Percentiles rank a stretch among this genome's conserved stretches.
These are phyloP conservation scores for Rhabdomys pumilio DNA, from an alignment of 2,797 vertebrate species.

Conservation along the genomic window DNA sequence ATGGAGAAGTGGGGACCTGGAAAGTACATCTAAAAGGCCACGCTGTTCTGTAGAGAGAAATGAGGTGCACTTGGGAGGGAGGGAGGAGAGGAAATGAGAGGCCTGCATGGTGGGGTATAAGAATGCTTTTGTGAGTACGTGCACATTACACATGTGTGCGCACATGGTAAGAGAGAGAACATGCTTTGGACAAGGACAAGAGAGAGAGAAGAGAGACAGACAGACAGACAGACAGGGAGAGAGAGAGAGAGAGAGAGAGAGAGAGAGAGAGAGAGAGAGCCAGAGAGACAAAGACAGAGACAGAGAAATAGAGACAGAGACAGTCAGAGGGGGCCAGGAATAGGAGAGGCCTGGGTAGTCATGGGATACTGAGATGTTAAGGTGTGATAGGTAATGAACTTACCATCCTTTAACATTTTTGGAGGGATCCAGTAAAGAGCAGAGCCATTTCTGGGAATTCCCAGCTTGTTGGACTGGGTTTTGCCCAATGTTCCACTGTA, in stretches of 20 bases:
- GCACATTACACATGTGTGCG: background rate
- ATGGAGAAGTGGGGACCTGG: background rate
- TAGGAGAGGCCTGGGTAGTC: background rate
- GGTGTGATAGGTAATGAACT: background rate
- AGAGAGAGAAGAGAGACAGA: rapidly evolving
- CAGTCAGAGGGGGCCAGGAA: rapidly evolving
- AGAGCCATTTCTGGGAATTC: background rate
- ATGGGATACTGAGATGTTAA: background rate
- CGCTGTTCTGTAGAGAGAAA: background rate
- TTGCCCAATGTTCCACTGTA: background rate
- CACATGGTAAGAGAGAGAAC: background rate
- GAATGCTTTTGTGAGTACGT: background rate
- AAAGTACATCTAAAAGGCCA: background rate
- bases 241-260: background rate
- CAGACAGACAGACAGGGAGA: no score
- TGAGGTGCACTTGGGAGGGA: background rate
- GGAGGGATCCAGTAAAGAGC: background rate
- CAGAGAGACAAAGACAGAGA: background rate
- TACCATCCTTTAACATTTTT: background rate
- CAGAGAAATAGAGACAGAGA: background rate
- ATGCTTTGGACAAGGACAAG: no score
- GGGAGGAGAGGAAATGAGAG: background rate
- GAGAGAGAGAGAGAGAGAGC: background rate
- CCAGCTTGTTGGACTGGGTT: background rate
- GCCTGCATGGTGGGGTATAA: no score